Evolutionary conservation across 2,888 invertebrate genomes (phyloP), one percentile per base, ranked within the genome.

Genomic region (Gisinianus flammeolus): DNA sequence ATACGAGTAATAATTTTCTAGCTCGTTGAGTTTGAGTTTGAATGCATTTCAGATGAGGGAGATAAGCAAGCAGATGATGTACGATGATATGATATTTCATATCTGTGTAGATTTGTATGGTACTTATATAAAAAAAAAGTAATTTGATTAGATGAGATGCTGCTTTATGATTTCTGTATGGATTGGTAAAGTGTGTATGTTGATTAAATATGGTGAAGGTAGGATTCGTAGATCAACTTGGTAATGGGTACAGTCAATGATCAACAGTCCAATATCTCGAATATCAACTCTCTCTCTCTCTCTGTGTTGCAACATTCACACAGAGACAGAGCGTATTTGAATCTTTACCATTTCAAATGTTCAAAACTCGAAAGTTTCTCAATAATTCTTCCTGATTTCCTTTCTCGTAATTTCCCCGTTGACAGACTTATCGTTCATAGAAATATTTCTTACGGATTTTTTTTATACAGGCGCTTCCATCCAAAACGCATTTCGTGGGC

Each of bases 201-300:
- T 72, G 58, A 72, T 72, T 72, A 72, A 72, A 72, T 72, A 72
- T 72, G 72, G 72, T 58, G 70, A 70, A 31, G 70, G 70, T 22
- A 5, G n/a, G 10, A 8, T 6, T 52, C 70, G 28, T 70, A 70
- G 26, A 70, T 70, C 70, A 70, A 26, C 12, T 33, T 3, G 16
- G 54, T 70, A 70, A 70, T 70, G 70, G 35, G 35, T n/a, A 22
- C 31, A 19, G 68, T 22, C 16, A 68, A 67, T 30, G 16, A 28
- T 67, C 19, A 58, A 22, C 10, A n/a, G 5, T 58, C n/a, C 19
- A 58, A 6, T 22, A 58, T 12, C 24, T 58, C 58, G 6, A 58
- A 58, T 6, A 3, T 12, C 6, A 16, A 16, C 64, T 26, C 26
- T 64, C 26, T 64, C 64, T 26, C 10, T 26, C 64, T 64, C 26